Evolutionary conservation across 2,888 invertebrate genomes (phyloP).

Genomic region (Stramonita haemastoma): DNA sequence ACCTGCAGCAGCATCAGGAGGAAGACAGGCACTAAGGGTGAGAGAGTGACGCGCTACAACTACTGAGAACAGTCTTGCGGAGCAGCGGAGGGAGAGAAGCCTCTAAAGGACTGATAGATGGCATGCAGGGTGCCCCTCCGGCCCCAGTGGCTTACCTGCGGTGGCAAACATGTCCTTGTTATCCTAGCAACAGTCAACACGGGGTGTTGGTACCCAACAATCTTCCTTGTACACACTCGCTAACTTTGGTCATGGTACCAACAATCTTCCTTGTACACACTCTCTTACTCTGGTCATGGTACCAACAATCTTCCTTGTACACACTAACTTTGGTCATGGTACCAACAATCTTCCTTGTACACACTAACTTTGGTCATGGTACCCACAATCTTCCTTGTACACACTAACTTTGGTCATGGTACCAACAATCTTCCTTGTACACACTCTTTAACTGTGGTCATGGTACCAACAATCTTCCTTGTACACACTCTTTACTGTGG

Average conservation of each 20-base stretch:
- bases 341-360: too few species aligned
- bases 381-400: too few species aligned
- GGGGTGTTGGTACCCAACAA: neutral
- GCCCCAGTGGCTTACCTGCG: slow-evolving; percentile 33
- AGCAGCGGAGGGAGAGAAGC: neutral
- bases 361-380: too few species aligned
- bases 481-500: neutral
- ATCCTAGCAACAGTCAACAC: neutral
- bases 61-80: slow-evolving; percentile 1
- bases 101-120: slow-evolving; percentile 27
- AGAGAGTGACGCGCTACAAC: neutral
- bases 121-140: slow-evolving; percentile 19
- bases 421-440: too few species aligned
- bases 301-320: too few species aligned
- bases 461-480: too few species aligned
- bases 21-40: neutral
- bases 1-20: neutral
- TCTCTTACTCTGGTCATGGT: too few species aligned
- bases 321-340: neutral
- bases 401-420: neutral
- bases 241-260: neutral
- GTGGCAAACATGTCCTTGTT: slow-evolving; percentile 16
- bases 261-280: too few species aligned
- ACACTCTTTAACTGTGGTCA: too few species aligned
- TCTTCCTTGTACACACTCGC: too few species aligned